Conservation (phyloP, 2,888 invertebrate species). For the Dryadula phaetusa region DNA sequence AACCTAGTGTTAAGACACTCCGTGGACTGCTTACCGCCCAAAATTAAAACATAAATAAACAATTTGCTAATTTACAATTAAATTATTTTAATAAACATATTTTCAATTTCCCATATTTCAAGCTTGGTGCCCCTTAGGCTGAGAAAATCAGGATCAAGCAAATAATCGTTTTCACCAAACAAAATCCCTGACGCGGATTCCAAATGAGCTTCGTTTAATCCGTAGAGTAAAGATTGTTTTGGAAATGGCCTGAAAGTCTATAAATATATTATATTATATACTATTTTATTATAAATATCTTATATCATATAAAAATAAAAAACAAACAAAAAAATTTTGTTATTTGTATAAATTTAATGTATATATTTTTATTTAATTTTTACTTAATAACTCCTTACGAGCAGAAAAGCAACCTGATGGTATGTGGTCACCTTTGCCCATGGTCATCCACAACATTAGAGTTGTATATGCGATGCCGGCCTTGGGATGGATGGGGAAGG, state of each 20-base stretch:
- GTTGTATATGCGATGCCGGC: too few relatives aligned
- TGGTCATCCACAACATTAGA: too few relatives aligned
- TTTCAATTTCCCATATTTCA: slow-evolving; percentile 16
- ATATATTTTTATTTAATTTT: not conserved
- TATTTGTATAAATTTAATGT: not conserved
- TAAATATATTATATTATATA: not conserved
- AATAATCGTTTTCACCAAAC: slow-evolving; percentile 43
- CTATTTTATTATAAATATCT: too few relatives aligned
- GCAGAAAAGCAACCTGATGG: too few relatives aligned
- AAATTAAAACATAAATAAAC: too few relatives aligned
- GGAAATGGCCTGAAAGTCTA: not conserved
- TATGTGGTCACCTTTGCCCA: too few relatives aligned
- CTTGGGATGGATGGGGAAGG: too few relatives aligned
- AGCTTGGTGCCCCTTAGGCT: slow-evolving; percentile 15
- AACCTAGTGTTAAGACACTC: too few relatives aligned
- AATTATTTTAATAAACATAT: slow-evolving; percentile 3
- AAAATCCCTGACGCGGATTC: slow-evolving; percentile 40
- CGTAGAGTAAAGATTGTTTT: slow-evolving; percentile 17
- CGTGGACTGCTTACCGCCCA: too few relatives aligned
- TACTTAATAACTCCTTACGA: too few relatives aligned
- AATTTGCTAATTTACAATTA: not conserved
- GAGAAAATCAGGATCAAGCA: slow-evolving; percentile 32
- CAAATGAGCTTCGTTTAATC: slow-evolving; percentile 37
- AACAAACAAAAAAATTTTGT: too few relatives aligned
- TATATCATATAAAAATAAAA: too few relatives aligned